Percentiles rank a stretch among this genome's conserved stretches.
phyloP scores from a whole-genome alignment of 2,797 vertebrate genomes.

The Pantherophis vulpinus region DNA sequence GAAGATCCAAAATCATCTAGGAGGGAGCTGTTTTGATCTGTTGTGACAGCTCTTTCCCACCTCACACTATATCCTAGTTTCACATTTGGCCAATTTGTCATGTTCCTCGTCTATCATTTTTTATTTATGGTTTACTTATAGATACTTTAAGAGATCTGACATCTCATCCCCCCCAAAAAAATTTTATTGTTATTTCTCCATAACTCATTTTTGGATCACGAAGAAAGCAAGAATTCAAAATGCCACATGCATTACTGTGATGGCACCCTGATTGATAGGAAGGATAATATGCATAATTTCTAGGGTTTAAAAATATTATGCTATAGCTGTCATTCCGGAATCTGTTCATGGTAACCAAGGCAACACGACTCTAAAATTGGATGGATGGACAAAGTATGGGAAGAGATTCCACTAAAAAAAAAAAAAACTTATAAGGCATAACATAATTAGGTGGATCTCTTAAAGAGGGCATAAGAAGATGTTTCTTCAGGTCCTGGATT shows the following conservation, averaged over 20 bases:
- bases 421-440: not conserved
- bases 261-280: slow-evolving; percentile 21
- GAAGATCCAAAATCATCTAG: not conserved
- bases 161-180: not conserved
- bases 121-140: not conserved
- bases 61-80: not conserved
- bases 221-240: slow-evolving; percentile 20
- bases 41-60: not conserved
- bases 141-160: slow-evolving; percentile 11
- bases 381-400: slow-evolving; percentile 10
- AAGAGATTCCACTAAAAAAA: not conserved
- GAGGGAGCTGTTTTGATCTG: not conserved
- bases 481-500: not conserved
- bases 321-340: slow-evolving; percentile 5
- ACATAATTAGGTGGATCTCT: too few species aligned
- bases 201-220: not conserved
- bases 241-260: not conserved
- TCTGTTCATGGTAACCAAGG: slow-evolving; percentile 28
- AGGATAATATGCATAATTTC: slow-evolving; percentile 11
- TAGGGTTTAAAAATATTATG: slow-evolving; percentile 24
- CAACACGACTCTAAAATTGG: slow-evolving; percentile 7
- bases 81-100: not conserved
- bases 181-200: not conserved
- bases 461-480: not conserved
- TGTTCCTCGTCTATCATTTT: not conserved